These are phyloP conservation scores for Lepisosteus oculatus DNA, from an alignment of 2,113 vertebrate genomes.

Conservation along the genomic window DNA sequence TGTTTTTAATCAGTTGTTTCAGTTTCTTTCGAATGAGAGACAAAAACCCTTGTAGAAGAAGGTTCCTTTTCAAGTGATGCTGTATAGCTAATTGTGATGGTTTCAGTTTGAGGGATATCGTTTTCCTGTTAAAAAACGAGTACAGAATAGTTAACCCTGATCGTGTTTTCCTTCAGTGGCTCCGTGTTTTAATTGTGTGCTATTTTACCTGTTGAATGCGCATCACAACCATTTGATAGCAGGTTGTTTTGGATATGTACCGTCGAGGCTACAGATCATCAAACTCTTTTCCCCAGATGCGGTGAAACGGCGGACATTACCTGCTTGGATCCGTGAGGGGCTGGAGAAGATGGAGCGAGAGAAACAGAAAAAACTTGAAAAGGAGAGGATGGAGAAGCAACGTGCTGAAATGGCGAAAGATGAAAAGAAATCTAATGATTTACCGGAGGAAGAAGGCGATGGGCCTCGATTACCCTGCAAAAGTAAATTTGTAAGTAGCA, in stretches of 20 bases:
- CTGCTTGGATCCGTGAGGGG: conserved; percentile 97
- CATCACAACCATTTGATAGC: too few relatives aligned
- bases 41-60: too few relatives aligned
- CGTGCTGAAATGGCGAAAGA: conserved; percentile 86
- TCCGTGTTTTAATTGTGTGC: too few relatives aligned
- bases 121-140: too few relatives aligned
- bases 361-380: conserved; percentile 93
- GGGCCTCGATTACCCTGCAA: conserved; percentile 87
- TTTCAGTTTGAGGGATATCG: too few relatives aligned
- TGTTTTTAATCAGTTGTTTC: too few relatives aligned
- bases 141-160: too few relatives aligned
- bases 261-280: not conserved
- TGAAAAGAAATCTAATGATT: conserved; percentile 70
- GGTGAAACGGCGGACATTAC: conserved; percentile 91
- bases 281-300: conserved; percentile 69
- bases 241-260: not conserved
- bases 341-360: conserved; percentile 98
- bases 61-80: too few relatives aligned
- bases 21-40: too few relatives aligned
- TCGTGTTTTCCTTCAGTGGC: too few relatives aligned
- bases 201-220: too few relatives aligned
- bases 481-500: conserved; percentile 95
- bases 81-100: too few relatives aligned
- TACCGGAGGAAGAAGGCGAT: conserved; percentile 71
- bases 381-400: conserved; percentile 91